Evolutionary conservation across 2,888 invertebrate species (phyloP).

Genomic region (Syrista parreyssii): DNA sequence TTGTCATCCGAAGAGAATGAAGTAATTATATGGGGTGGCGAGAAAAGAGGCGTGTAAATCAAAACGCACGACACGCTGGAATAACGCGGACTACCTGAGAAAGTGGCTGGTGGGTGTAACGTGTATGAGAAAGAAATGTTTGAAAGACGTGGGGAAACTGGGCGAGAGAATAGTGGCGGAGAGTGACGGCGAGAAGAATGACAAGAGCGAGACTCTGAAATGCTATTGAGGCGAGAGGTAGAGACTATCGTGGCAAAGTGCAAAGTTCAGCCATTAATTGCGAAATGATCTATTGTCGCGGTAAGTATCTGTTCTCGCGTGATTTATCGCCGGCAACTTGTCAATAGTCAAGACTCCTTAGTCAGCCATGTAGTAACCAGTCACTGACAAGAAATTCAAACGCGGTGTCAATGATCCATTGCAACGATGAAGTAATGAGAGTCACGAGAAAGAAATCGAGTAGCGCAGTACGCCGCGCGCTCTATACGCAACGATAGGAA

Average conservation of each 20-base stretch:
- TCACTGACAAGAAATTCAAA: not conserved
- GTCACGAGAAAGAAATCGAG: not conserved
- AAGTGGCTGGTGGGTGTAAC: not conserved
- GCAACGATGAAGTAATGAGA: not conserved
- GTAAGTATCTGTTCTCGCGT: not conserved
- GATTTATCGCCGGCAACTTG: not conserved
- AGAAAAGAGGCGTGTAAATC: slow-evolving; percentile 39
- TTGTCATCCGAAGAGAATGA: slow-evolving; percentile 30
- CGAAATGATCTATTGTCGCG: slow-evolving; percentile 1
- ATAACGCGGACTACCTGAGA: slow-evolving; percentile 3
- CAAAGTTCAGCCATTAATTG: slow-evolving; percentile 2
- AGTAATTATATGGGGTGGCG: slow-evolving; percentile 42
- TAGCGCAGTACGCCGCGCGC: not conserved
- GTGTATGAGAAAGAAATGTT: not conserved
- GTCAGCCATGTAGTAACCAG: not conserved
- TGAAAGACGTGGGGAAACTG: not conserved
- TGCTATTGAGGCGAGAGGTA: not conserved
- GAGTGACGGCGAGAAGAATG: not conserved
- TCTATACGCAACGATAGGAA: not conserved
- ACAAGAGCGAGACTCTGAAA: not conserved
- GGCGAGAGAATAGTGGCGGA: not conserved
- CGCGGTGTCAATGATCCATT: not conserved
- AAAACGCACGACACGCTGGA: slow-evolving; percentile 26
- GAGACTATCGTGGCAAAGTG: not conserved
- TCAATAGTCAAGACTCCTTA: not conserved